Base-by-base conservation (phyloP, 2,113 vertebrate species). In the Choloepus hoffmanni region DNA sequence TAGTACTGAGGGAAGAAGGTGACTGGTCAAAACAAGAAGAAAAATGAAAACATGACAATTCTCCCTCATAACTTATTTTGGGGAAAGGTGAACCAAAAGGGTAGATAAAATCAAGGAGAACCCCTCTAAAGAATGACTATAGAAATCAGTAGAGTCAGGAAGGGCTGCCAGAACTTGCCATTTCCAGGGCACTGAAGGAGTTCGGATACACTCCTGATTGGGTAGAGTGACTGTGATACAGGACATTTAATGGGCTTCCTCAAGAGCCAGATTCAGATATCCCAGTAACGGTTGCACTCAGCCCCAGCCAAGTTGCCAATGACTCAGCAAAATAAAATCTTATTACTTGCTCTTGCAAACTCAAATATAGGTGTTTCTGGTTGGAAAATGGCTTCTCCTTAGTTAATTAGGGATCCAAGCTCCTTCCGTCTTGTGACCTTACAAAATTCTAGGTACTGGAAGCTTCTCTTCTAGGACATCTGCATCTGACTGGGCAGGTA, bases 71-170 rank as follows among this genome's bases (percentile, higher is more conserved):
- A 15, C 65, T 3, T 72, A 50, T 87, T 93, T 87, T 72, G 70
- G 82, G 92, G 65, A 81, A 67, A 93, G 78, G 4, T 68, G 5
- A 84, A 30, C 40, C 60, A 40, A 91, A 50, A 82, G 65, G 40
- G 26, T 23, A 82, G 24, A 88, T 55, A 78, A 90, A 62, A 78
- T 43, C 26, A 92, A 92, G 33, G 7, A 76, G 96, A 78, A 92
- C 0, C 0, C 1, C 13, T 58, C 11, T n/a, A 53, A 70, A 76
- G 5, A 13, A 60, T 67, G 67, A 79, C 18, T 19, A 3, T 3
- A n/a, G 65, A 18, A 63, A 50, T 60, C 13, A 33, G 13, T 36
- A 55, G 43, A 43, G 55, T 33, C 11, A 63, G 72, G 48, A 89
- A 81, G 8, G 28, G 1, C 24, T 88, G 67, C 12, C 55, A 70